A percentile compares a stretch with the other conserved stretches of the same genome.
Conservation (phyloP, 2,888 invertebrate species). For the Dorcus parallelipipedus region DNA sequence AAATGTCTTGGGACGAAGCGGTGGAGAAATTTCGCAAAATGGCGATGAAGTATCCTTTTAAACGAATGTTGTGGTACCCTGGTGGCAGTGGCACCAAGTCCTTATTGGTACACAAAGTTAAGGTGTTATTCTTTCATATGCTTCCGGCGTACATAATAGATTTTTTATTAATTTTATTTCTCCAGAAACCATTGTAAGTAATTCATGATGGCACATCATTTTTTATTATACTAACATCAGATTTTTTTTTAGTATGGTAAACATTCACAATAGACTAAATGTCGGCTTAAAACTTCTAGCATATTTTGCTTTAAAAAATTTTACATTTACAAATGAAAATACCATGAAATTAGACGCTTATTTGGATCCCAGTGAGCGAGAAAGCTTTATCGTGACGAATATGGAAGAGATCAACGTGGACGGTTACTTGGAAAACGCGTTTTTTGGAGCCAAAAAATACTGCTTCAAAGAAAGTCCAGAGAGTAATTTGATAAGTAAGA, state of each 20-base stretch:
- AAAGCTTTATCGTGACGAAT: not conserved
- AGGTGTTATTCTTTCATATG: conserved; percentile 65
- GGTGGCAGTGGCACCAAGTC: conserved; percentile 67
- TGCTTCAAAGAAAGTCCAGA: conserved; percentile 6
- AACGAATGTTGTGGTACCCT: conserved; percentile 71
- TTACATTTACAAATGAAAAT: conserved; percentile 1
- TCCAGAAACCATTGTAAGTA: conserved; percentile 69
- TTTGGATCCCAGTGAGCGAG: not conserved
- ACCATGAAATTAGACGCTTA: not conserved
- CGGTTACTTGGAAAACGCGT: not conserved
- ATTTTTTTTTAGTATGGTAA: conserved; percentile 1
- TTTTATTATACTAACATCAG: not conserved
- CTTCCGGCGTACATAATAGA: conserved; percentile 74
- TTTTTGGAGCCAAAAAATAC: conserved; percentile 1
- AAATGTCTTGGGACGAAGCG: conserved; percentile 75
- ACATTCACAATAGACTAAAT: conserved; percentile 5
- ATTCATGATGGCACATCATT: not conserved
- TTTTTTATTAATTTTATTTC: conserved; percentile 58
- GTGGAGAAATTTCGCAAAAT: conserved; percentile 60
- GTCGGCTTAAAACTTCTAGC: not conserved
- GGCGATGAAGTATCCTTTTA: conserved; percentile 65
- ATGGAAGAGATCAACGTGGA: not conserved
- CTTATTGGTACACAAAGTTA: conserved; percentile 59
- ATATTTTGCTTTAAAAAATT: conserved; percentile 4
- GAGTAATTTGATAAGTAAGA: not conserved